Evolutionary conservation across 2,113 vertebrate genomes (phyloP), one percentile per base, ranked within the genome.

Genomic region (Nipponia nippon): DNA sequence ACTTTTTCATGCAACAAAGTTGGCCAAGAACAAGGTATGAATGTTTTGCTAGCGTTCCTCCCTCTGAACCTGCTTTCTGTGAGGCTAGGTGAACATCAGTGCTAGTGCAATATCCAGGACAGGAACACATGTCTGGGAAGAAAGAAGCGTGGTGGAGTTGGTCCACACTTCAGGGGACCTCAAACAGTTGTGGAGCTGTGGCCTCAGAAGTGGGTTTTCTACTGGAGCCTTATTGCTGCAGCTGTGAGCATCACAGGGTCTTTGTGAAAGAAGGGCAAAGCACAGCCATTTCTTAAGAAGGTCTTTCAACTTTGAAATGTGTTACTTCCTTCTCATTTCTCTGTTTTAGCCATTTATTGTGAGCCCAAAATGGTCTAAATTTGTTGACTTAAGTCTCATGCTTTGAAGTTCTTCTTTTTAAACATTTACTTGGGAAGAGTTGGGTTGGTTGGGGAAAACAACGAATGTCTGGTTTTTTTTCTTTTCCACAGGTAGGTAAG

Each of bases 1-100:
- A 55, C 7, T 42, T 61, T 44, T 50, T 52, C 36, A 52, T 49
- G 21, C 13, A 36, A 30, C 11, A 23, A 36, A 89, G 34, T 22
- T 59, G 30, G 27, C 19, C 0, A 0, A 78, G 56, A 71, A 11
- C 12, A 53, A 65, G 16, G 18, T 42, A 27, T 1, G 13, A 72
- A 52, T 32, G 6, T 70, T 83, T 67, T n/a, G 13, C 23, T 32
- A 8, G 9, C 5, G 8, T 52, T 66, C 3, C 9, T 81, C 13
- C 40, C 49, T 72, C 36, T 58, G 40, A 87, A 63, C 7, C 30
- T 63, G 32, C 47, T 40, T 78, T 58, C 29, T 63, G 15, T 73
- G 71, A 79, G 32, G 11, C 36, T 19, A 15, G 17, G 15, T 67
- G 61, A 77, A 58, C 27, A 71, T 27, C 59, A 81, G 11, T 29